Conservation (phyloP, 2,113 vertebrate genomes). For the Shinisaurus crocodilurus region DNA sequence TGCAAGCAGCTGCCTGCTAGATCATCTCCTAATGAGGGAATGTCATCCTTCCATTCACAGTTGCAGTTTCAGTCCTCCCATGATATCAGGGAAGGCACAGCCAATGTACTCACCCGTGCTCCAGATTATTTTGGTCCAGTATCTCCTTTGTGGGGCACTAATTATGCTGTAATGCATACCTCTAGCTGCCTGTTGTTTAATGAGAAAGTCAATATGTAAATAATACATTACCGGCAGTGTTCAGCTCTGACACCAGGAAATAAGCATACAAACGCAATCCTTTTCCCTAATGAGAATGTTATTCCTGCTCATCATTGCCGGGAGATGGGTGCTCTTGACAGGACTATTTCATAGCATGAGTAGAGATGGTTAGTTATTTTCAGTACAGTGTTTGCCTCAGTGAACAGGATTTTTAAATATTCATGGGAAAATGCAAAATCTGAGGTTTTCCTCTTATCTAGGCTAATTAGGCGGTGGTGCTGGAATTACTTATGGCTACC, state of each 20-base stretch:
- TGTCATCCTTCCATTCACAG: neutral
- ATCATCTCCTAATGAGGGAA: neutral
- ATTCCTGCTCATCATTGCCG: slow-evolving; percentile 7
- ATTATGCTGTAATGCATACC: neutral
- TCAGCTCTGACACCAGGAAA: neutral
- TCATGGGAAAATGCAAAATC: neutral
- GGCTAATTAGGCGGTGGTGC: neutral
- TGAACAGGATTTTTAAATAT: neutral
- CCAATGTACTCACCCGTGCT: neutral
- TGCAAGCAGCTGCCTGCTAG: neutral
- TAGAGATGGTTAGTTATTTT: neutral
- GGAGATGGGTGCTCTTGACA: neutral
- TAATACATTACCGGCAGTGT: neutral
- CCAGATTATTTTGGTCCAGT: slow-evolving; percentile 9
- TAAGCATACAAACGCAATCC: neutral
- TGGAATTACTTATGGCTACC: neutral
- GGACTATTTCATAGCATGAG: neutral
- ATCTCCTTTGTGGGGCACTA: neutral
- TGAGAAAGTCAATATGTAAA: neutral
- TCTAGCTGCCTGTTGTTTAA: neutral
- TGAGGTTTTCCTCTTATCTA: slow-evolving; percentile 16
- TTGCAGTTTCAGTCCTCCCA: neutral
- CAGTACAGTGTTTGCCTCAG: neutral
- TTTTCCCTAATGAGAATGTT: slow-evolving; percentile 17
- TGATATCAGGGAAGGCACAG: neutral